These are phyloP conservation scores for Pyrgus malvae DNA, from an alignment of 2,888 invertebrate genomes.

Conservation along the genomic window DNA sequence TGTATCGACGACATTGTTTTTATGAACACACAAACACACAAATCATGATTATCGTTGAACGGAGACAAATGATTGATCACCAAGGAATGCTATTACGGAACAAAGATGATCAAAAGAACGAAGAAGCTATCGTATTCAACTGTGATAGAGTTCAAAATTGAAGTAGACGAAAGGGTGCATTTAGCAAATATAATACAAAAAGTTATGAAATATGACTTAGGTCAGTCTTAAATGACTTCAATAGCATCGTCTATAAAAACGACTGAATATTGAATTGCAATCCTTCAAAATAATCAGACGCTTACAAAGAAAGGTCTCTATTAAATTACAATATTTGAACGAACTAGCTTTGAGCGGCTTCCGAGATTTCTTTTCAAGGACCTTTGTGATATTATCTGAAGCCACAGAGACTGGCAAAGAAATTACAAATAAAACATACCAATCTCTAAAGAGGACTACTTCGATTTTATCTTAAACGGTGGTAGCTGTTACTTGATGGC, in stretches of 20 bases:
- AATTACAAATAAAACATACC: too few species aligned
- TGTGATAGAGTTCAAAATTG: conserved; percentile 20
- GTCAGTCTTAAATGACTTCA: conserved; percentile 35
- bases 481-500: too few species aligned
- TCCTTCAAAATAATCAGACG: conserved; percentile 17
- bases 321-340: conserved; percentile 7
- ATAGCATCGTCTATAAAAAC: conserved; percentile 27
- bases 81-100: conserved; percentile 42
- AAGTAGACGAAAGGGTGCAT: not conserved
- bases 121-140: conserved; percentile 26
- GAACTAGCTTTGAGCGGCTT: too few species aligned
- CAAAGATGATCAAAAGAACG: conserved; percentile 29
- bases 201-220: conserved; percentile 37
- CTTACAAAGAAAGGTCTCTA: conserved; percentile 8
- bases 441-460: too few species aligned
- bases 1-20: conserved; percentile 39
- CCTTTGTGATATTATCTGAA: too few species aligned
- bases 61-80: conserved; percentile 49
- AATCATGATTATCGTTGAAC: conserved; percentile 46
- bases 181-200: conserved; percentile 31
- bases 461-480: too few species aligned
- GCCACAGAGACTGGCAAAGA: too few species aligned
- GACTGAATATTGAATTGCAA: conserved; percentile 12
- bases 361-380: too few species aligned
- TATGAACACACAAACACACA: conserved; percentile 45